These are phyloP conservation scores for Cotesia congregata DNA, from an alignment of 2,888 invertebrate genomes.

Conservation along the genomic window DNA sequence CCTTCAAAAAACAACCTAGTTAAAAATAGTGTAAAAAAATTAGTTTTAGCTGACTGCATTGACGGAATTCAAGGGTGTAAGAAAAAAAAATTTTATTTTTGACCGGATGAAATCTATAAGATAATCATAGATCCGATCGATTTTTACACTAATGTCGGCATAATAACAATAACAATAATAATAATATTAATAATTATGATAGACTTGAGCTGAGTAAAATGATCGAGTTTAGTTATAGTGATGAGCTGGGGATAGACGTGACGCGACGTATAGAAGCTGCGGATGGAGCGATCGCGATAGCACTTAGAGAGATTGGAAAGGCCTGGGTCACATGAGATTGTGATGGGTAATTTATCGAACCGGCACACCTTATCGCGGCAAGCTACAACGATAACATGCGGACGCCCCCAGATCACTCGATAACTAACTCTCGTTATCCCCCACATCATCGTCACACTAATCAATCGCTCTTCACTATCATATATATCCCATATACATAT, in stretches of 20 bases:
- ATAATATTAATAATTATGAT: neutral
- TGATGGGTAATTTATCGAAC: constrained; percentile 56
- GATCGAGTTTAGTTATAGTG: neutral
- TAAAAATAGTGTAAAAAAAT: neutral
- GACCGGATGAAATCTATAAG: neutral
- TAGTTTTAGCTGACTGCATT: neutral
- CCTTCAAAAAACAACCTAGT: neutral
- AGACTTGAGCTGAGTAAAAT: constrained; percentile 4
- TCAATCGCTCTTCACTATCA: constrained; percentile 15
- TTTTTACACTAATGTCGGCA: neutral
- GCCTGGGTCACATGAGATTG: constrained; percentile 69
- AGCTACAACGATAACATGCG: constrained; percentile 63
- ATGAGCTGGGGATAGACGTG: constrained; percentile 1
- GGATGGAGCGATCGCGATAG: constrained; percentile 35
- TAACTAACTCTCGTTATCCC: constrained; percentile 60
- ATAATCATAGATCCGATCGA: neutral
- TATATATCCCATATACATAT: constrained; percentile 26
- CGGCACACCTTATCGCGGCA: constrained; percentile 58
- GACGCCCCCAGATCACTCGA: constrained; percentile 70
- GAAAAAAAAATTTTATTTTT: neutral
- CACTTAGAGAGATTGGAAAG: constrained; percentile 54
- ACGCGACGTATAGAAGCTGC: constrained; percentile 23
- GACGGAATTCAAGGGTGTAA: neutral
- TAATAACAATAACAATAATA: neutral
- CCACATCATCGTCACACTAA: constrained; percentile 55